These are phyloP conservation scores for Battus philenor DNA, from an alignment of 1,140 invertebrate genomes.

Conservation along the genomic window DNA sequence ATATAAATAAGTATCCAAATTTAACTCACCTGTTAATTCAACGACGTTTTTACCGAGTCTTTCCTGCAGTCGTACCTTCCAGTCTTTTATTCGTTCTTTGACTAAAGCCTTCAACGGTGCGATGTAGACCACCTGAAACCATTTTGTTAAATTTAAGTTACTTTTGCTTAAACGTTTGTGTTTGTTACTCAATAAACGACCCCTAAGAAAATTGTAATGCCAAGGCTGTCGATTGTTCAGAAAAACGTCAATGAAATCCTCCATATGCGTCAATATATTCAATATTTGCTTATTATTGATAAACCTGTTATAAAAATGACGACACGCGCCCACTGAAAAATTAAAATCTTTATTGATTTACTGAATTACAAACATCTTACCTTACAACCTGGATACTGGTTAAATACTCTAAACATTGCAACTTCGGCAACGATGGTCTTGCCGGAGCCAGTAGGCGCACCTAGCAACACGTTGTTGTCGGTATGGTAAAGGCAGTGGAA, in stretches of 20 bases:
- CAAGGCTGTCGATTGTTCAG: neutral
- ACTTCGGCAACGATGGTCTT: slow-evolving; percentile 99
- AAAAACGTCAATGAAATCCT: neutral
- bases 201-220: neutral
- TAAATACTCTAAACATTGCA: slow-evolving; percentile 96
- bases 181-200: neutral
- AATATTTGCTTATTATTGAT: no score
- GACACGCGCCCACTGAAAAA: no score
- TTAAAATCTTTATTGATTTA: no score
- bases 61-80: slow-evolving; percentile 92
- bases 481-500: slow-evolving; percentile 98
- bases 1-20: neutral
- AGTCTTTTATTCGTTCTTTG: slow-evolving; percentile 96
- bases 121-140: slow-evolving; percentile 95
- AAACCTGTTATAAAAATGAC: no score
- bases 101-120: slow-evolving; percentile 99
- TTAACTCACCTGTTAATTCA: slow-evolving; percentile 91
- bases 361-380: no score
- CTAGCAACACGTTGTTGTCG: slow-evolving; percentile 95
- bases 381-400: slow-evolving; percentile 88
- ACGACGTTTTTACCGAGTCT: slow-evolving; percentile 91
- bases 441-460: slow-evolving; percentile 98
- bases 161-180: neutral
- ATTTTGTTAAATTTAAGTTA: neutral
- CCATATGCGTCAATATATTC: neutral